Percentiles rank a stretch among this genome's conserved stretches.
Evolutionary conservation across 2,797 vertebrate genomes (phyloP).

Genomic region (Salarias fasciatus): DNA sequence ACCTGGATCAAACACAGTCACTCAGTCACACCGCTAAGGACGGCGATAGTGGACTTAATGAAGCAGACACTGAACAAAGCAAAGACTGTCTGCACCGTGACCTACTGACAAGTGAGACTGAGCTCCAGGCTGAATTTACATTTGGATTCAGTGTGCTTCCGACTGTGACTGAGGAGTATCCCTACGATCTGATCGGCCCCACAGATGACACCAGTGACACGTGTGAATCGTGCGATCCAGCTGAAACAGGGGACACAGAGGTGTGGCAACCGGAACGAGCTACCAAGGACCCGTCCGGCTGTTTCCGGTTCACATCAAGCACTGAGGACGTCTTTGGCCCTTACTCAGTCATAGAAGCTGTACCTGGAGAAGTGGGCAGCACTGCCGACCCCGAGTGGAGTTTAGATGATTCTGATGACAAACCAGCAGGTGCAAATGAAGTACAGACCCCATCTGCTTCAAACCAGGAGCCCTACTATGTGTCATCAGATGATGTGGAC

Average conservation of each 20-base stretch:
- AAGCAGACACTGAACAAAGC: slow-evolving; percentile 41
- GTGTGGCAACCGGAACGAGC: slow-evolving; percentile 85
- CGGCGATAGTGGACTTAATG: slow-evolving; percentile 35
- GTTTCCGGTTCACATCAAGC: slow-evolving; percentile 81
- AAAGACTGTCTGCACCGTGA: slow-evolving; percentile 43
- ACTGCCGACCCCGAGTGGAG: slow-evolving; percentile 79
- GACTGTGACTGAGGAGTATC: slow-evolving; percentile 78
- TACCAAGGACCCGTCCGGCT: slow-evolving; percentile 81
- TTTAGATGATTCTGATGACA: slow-evolving; percentile 67
- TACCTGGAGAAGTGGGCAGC: slow-evolving; percentile 62
- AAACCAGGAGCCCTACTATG: slow-evolving; percentile 79
- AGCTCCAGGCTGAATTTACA: slow-evolving; percentile 60
- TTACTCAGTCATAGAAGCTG: slow-evolving; percentile 82
- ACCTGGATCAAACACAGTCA: slow-evolving; percentile 39
- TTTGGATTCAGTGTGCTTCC: slow-evolving; percentile 75
- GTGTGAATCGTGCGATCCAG: slow-evolving; percentile 72
- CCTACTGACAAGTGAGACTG: slow-evolving; percentile 38
- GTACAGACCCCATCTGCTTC: slow-evolving; percentile 47
- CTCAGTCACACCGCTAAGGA: slow-evolving; percentile 34
- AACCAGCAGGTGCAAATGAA: slow-evolving; percentile 46
- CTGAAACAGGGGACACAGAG: slow-evolving; percentile 70
- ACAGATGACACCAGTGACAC: slow-evolving; percentile 77
- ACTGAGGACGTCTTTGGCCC: slow-evolving; percentile 83
- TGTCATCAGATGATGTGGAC: slow-evolving; percentile 79
- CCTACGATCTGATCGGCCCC: slow-evolving; percentile 83